phyloP scores from a whole-genome alignment of 2,888 invertebrate genomes.

The Rhagophthalmus giganteus region DNA sequence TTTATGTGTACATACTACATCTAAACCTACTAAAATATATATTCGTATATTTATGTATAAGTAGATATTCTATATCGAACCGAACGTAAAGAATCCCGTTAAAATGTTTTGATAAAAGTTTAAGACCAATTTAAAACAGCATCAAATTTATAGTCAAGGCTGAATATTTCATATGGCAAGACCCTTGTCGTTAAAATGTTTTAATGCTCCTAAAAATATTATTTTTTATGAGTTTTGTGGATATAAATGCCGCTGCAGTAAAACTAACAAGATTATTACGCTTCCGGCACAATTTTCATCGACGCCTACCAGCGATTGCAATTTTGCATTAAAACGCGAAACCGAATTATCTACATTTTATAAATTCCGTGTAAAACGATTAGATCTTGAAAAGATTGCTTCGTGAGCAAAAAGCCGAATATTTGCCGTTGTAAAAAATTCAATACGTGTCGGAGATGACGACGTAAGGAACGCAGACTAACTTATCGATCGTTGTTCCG shows the following conservation, averaged over 20 bases:
- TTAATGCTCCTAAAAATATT: conserved; percentile 28
- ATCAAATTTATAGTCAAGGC: not conserved
- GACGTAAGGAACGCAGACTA: no score
- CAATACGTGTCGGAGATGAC: no score
- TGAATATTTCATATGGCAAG: conserved; percentile 23
- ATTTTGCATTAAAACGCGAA: conserved; percentile 23
- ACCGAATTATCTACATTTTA: conserved; percentile 28
- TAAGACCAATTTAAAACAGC: not conserved
- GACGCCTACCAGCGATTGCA: conserved; percentile 22
- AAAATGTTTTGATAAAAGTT: not conserved
- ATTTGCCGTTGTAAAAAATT: no score
- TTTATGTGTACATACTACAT: no score
- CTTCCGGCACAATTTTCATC: conserved; percentile 18
- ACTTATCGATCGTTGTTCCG: no score
- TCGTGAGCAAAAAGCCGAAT: conserved; percentile 7
- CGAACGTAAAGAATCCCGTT: no score
- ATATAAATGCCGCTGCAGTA: conserved; percentile 22
- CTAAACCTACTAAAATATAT: no score
- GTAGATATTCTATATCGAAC: no score
- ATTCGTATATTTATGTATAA: no score
- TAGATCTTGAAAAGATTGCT: conserved; percentile 23
- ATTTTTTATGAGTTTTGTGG: conserved; percentile 25
- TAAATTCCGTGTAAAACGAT: conserved; percentile 15
- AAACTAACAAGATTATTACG: conserved; percentile 30
- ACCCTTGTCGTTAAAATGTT: conserved; percentile 24